phyloP scores from a whole-genome alignment of 2,113 vertebrate genomes.

The Crotalus tigris region DNA sequence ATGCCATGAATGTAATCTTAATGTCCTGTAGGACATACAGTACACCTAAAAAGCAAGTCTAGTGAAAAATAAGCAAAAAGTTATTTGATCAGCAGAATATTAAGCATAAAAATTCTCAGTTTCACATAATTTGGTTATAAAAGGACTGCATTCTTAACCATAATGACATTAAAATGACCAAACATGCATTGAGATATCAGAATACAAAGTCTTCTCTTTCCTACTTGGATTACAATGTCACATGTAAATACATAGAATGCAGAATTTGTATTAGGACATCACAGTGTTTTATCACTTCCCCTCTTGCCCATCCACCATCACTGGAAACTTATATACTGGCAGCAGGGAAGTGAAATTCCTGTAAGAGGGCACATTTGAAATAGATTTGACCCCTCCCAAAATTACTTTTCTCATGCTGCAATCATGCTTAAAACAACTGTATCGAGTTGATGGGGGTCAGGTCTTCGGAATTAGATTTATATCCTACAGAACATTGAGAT shows the following conservation, averaged over 20 bases:
- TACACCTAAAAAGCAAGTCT: not conserved
- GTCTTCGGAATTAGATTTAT: not conserved
- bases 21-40: not conserved
- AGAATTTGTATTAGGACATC: not conserved
- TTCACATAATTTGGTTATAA: not conserved
- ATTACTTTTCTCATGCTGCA: not conserved
- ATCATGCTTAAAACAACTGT: not conserved
- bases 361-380: not conserved
- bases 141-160: not conserved
- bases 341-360: not conserved
- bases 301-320: not conserved
- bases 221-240: not conserved
- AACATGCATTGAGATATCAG: not conserved
- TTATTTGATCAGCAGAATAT: not conserved
- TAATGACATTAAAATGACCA: not conserved
- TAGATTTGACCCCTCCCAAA: not conserved
- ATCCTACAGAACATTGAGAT: not conserved
- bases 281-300: not conserved
- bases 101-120: not conserved
- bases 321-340: not conserved
- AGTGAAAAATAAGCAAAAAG: not conserved
- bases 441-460: not conserved
- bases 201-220: not conserved
- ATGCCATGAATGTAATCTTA: not conserved
- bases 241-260: not conserved